Conservation (phyloP, 2,797 vertebrate species). For the Urocyon cinereoargenteus region DNA sequence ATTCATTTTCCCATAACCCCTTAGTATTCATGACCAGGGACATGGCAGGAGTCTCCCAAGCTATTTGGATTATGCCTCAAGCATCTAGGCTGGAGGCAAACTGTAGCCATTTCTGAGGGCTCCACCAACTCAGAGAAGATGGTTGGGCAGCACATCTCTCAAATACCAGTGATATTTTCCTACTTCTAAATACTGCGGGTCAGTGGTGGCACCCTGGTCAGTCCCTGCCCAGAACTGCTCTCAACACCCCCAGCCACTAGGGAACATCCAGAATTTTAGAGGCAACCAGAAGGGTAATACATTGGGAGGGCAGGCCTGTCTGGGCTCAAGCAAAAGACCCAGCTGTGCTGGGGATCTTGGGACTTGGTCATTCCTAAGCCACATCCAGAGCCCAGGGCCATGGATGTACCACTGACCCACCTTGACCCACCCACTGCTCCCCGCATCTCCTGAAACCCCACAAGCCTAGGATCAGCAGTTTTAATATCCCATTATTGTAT, state of each 20-base stretch:
- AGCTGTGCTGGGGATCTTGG: not conserved
- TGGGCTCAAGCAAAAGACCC: not conserved
- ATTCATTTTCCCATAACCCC: not conserved
- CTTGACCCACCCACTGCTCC: not conserved
- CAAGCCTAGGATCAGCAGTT: constrained; percentile 33
- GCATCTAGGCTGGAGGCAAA: not conserved
- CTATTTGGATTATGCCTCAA: not conserved
- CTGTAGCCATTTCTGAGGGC: not conserved
- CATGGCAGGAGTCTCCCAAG: not conserved
- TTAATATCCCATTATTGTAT: constrained; percentile 49
- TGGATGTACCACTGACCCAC: not conserved
- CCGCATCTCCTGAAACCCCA: not conserved
- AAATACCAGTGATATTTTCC: not conserved
- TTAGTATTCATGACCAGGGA: not conserved
- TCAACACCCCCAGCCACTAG: not conserved
- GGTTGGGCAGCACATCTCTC: not conserved
- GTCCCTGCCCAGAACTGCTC: not conserved
- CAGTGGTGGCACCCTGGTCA: not conserved
- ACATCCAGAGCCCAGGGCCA: not conserved
- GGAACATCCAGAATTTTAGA: not conserved
- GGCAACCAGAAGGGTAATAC: not conserved
- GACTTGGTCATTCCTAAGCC: not conserved
- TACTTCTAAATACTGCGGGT: not conserved
- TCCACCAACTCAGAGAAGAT: not conserved
- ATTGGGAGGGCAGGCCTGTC: not conserved